Evolutionary conservation across 2,888 invertebrate genomes (phyloP), one percentile per base, ranked within the genome.

Genomic region (Eristalinus aeneus): DNA sequence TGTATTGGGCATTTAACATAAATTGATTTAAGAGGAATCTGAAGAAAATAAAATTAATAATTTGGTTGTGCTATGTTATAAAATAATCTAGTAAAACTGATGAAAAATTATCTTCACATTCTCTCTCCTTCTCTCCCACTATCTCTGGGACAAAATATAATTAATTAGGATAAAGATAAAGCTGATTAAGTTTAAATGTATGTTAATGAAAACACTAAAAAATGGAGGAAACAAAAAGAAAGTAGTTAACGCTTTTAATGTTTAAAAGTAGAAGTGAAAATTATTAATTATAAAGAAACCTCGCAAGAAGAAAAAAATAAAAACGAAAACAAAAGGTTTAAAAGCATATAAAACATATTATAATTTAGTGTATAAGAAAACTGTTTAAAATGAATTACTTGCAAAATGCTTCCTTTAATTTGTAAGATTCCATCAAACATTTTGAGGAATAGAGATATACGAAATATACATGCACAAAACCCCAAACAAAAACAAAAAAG

Each of bases 331-430:
- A 74, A n/a, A 31, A 16, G 60, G n/a, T 11, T 4, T 22, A 56
- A 11, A 69, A 39, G 23, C 32, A 16, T 16, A 72, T 36, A 54
- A 31, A 11, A 36, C 32, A 61, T 53, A 46, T 68, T 16, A n/a
- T 16, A 22, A 71, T n/a, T n/a, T n/a, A n/a, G n/a, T n/a, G 56
- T 12, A 56, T 0, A 60, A 16, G 39, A 68, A 74, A 12, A 82
- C 16, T 27, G 27, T 27, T 27, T 2, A 27, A 46, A 46, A n/a
- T 2, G 16, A n/a, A 54, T 36, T 11, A 69, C 53, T 73, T 77
- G 67, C 76, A 77, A 77, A 79, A 86, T 82, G 82, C 86, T 86
- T 86, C 86, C 86, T 86, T 82, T 86, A 78, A 39, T 63, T 39
- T 32, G 5, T 78, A 86, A 82, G 82, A 56, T 0, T 16, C 46